Evolutionary conservation across 2,113 vertebrate species (phyloP).

Genomic region (Hucho hucho): DNA sequence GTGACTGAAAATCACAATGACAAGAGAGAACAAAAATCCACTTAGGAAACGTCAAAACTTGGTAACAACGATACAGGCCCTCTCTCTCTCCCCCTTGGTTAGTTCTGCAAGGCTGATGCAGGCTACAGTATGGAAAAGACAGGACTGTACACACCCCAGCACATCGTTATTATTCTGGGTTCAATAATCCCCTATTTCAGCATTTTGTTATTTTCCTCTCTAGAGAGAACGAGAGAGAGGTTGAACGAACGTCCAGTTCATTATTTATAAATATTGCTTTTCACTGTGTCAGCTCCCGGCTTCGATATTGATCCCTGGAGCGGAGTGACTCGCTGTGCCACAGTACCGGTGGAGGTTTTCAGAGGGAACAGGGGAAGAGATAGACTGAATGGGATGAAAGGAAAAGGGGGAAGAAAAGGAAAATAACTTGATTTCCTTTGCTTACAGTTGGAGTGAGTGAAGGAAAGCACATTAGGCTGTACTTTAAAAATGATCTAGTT

Average conservation of each 20-base stretch:
- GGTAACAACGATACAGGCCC: too few species aligned
- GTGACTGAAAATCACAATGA: too few species aligned
- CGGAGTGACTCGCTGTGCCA: constrained; percentile 48
- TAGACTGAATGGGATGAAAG: background rate
- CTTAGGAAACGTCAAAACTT: too few species aligned
- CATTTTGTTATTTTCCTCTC: constrained; percentile 29
- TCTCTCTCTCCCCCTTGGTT: too few species aligned
- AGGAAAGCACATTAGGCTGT: too few species aligned
- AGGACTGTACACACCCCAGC: too few species aligned
- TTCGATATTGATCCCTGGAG: constrained; percentile 79
- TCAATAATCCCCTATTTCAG: constrained; percentile 2
- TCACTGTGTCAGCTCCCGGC: constrained; percentile 78
- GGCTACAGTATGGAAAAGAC: too few species aligned
- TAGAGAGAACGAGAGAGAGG: constrained; percentile 52
- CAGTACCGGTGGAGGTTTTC: constrained; percentile 19
- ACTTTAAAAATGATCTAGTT: too few species aligned
- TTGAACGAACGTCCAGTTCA: constrained; percentile 73
- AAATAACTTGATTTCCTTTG: too few species aligned
- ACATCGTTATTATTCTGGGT: background rate
- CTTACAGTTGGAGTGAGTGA: too few species aligned
- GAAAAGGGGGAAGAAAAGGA: background rate
- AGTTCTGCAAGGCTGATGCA: too few species aligned
- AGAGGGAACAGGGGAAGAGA: background rate
- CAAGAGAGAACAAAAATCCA: too few species aligned
- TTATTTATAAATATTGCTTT: constrained; percentile 88